A percentile compares a stretch with the other conserved stretches of the same genome.
phyloP scores from a whole-genome alignment of 2,113 vertebrate species.

The Zapornia atra region DNA sequence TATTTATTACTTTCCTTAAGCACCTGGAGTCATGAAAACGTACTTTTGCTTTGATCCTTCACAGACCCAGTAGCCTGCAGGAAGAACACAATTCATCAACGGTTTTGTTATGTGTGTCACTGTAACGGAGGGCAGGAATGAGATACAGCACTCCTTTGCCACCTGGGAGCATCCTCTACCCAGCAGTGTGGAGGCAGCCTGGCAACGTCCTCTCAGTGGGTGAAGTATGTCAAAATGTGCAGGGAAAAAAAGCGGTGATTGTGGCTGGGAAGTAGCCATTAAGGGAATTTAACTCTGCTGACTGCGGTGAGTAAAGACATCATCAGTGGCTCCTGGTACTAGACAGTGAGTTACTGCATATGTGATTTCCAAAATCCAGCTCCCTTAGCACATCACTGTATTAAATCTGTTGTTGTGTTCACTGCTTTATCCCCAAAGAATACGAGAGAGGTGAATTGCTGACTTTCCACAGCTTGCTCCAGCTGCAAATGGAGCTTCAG shows the following conservation, averaged over 20 bases:
- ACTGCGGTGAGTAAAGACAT: constrained; percentile 4
- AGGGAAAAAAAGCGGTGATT: constrained; percentile 9
- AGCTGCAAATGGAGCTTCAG: constrained; percentile 51
- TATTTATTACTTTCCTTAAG: constrained; percentile 60
- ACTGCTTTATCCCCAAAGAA: constrained; percentile 36
- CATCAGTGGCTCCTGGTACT: background rate
- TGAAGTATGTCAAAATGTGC: background rate
- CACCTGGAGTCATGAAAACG: constrained; percentile 6
- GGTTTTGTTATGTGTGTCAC: constrained; percentile 8
- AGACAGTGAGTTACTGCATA: background rate
- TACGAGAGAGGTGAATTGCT: constrained; percentile 15
- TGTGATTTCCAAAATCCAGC: background rate
- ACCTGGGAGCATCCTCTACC: constrained; percentile 23
- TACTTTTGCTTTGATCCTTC: constrained; percentile 48
- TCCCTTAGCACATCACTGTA: background rate
- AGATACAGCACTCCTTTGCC: background rate
- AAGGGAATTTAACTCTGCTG: constrained; percentile 17
- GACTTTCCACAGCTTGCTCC: background rate
- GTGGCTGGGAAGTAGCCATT: background rate
- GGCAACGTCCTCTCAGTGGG: background rate
- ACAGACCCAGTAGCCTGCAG: constrained; percentile 17
- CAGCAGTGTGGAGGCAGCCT: background rate
- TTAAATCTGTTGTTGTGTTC: constrained; percentile 19
- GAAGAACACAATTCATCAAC: constrained; percentile 43
- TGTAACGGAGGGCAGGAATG: background rate